These are phyloP conservation scores for Hippocampus comes DNA, from an alignment of 2,113 vertebrate genomes.

Conservation along the genomic window DNA sequence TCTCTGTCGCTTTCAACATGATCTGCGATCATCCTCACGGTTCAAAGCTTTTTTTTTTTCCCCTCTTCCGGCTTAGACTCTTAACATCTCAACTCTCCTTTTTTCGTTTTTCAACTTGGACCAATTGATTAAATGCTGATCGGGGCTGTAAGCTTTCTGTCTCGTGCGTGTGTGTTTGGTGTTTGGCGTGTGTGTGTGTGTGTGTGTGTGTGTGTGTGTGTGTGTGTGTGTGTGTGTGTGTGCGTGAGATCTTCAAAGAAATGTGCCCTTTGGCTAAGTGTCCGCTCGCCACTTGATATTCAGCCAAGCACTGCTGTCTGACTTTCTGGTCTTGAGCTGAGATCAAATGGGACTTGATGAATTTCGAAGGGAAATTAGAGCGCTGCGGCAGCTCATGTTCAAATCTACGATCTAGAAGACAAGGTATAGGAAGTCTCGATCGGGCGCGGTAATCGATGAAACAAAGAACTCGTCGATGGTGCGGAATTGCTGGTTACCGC, in stretches of 20 bases:
- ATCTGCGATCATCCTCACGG: not conserved
- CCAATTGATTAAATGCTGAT: not conserved
- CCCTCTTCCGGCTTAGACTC: not conserved
- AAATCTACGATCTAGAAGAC: not conserved
- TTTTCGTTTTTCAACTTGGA: not conserved
- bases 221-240: not conserved
- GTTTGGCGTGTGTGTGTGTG: not conserved
- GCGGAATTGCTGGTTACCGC: not conserved
- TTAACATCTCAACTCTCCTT: not conserved
- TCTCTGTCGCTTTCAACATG: not conserved
- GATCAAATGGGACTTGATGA: not conserved
- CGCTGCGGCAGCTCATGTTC: not conserved
- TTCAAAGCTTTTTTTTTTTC: too few relatives aligned
- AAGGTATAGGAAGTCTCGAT: not conserved
- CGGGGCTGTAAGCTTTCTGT: constrained; percentile 50
- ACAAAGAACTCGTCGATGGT: not conserved
- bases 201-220: too few relatives aligned
- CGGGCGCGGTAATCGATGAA: not conserved
- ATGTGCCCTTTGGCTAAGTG: constrained; percentile 77
- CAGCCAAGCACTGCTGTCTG: constrained; percentile 70
- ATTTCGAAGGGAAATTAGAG: not conserved
- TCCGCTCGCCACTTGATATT: constrained; percentile 70
- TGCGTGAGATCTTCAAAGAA: constrained; percentile 68
- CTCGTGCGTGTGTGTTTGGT: not conserved
- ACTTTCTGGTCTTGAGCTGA: constrained; percentile 6